Evolutionary conservation across 2,113 vertebrate species (phyloP).

Genomic region (Peromyscus leucopus): DNA sequence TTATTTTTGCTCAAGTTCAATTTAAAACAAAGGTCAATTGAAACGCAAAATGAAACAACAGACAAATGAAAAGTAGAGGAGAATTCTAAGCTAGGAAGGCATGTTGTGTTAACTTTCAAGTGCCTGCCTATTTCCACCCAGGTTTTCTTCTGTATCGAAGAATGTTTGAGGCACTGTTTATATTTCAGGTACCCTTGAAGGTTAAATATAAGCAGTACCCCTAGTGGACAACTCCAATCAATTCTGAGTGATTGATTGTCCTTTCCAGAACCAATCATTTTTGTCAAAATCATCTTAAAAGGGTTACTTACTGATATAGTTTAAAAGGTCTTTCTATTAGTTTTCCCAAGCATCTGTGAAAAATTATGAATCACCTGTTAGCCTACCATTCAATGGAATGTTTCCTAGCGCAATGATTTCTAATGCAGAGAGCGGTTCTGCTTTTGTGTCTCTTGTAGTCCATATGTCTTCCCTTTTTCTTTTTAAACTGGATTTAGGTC

Average conservation of each 20-base stretch:
- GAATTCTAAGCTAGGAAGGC: neutral
- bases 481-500: neutral
- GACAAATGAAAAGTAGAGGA: neutral
- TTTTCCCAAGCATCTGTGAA: neutral
- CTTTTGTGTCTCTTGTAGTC: neutral
- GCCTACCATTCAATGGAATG: neutral
- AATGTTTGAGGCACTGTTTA: neutral
- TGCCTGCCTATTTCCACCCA: neutral
- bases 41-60: conserved; percentile 55
- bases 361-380: neutral
- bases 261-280: neutral
- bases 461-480: neutral
- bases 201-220: neutral
- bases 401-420: neutral
- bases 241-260: neutral
- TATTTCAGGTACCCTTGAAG: neutral
- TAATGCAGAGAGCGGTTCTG: neutral
- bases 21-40: conserved; percentile 63
- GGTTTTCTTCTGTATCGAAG: neutral
- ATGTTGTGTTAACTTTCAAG: neutral
- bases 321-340: neutral
- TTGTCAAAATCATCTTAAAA: neutral
- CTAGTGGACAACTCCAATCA: neutral
- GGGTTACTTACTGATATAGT: neutral
- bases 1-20: conserved; percentile 73